Base-by-base conservation (phyloP, 2,888 invertebrate genomes). In the Coenonympha arcania region DNA sequence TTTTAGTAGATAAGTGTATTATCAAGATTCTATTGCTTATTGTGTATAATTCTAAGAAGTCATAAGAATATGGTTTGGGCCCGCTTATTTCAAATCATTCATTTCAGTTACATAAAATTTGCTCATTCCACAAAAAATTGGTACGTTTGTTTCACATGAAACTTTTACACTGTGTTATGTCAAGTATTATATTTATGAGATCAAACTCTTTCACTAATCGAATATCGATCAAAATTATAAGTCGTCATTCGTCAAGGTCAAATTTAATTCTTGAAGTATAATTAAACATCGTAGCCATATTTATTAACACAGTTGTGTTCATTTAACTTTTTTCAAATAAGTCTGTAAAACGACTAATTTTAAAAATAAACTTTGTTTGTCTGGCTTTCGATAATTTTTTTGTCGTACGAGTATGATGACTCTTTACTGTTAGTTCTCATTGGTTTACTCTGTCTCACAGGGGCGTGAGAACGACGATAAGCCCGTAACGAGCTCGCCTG, bases 391-490 rank as follows among this genome's bases (percentile, higher is more conserved):
- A 11, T 41, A 41, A 30, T 1, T 30, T 30, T 40, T 30, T 19
- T 41, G 6, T 11, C 3, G 5, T 22, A 43, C 30, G 30, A 43
- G 5, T 22, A 43, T 37, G 30, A 43, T 49, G 37, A 39, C 19
- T 18, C 15, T 41, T 18, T 11, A 30, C 28, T 41, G 41, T 41
- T 28, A 19, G 41, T 19, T 30, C 28, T 30, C 28, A 28, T 19
- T 28, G 13, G 41, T 41, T 41, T 18, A 40, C 40, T 13, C 5
- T 52, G 56, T 64, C 60, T 57, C 63, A 60, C 59, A 60, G 55
- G 55, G 60, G 57, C 66, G 68, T 67, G 68, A 58, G 67, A 67
- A 64, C 55, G 36, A 20, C 48, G 54, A 60, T 57, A 54, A 52
- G 52, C 50, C 45, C 52, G 62, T 62, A 58, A 64, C 58, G 45